phyloP scores from a whole-genome alignment of 1,140 invertebrate species.

The Trinorchestia longiramus region DNA sequence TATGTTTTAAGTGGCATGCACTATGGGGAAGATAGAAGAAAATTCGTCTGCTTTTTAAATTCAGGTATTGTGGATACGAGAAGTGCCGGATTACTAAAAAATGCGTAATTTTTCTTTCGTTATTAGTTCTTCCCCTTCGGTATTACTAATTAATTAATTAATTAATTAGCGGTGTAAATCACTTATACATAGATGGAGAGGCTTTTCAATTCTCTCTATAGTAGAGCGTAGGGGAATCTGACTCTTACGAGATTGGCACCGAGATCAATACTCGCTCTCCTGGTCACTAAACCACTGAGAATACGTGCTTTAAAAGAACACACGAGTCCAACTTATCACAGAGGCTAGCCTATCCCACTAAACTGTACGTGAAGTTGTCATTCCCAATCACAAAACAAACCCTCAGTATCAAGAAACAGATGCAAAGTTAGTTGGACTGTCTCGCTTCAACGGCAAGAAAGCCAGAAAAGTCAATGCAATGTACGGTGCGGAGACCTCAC shows the following conservation, averaged over 20 bases:
- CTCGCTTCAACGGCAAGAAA: neutral
- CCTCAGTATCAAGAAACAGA: neutral
- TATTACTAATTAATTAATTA: too few relatives aligned
- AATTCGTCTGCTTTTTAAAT: too few relatives aligned
- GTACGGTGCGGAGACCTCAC: neutral
- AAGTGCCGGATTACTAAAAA: too few relatives aligned
- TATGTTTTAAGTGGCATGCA: too few relatives aligned
- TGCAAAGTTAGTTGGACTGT: neutral
- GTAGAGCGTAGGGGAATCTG: neutral
- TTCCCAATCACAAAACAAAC: neutral
- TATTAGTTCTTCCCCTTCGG: too few relatives aligned
- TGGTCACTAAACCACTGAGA: neutral
- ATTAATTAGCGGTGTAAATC: too few relatives aligned
- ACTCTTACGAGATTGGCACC: neutral
- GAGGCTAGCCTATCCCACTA: neutral
- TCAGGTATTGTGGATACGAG: too few relatives aligned
- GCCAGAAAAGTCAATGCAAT: neutral
- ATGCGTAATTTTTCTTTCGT: too few relatives aligned
- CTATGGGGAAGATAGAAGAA: too few relatives aligned
- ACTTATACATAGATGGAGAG: neutral
- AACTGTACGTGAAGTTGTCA: neutral
- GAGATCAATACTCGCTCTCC: neutral
- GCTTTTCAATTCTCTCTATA: neutral
- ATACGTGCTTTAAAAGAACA: too few relatives aligned
- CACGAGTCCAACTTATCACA: neutral